Evolutionary conservation across 2,888 invertebrate genomes (phyloP).

Genomic region (Ametastegia equiseti): DNA sequence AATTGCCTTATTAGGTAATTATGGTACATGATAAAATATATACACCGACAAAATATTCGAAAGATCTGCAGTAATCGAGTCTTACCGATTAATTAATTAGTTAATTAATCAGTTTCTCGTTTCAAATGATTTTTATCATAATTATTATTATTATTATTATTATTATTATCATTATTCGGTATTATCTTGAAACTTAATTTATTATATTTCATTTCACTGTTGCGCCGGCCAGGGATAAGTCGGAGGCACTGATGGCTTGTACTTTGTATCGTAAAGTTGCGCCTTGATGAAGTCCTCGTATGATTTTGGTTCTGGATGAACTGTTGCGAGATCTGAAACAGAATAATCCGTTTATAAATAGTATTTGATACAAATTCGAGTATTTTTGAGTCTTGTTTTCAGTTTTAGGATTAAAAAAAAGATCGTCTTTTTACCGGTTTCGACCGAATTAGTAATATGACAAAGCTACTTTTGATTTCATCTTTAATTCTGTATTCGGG

Average conservation of each 20-base stretch:
- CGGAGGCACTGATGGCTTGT: conserved; percentile 83
- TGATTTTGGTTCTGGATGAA: conserved; percentile 87
- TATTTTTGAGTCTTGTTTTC: too few species aligned
- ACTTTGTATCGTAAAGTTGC: conserved; percentile 88
- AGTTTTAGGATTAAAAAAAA: too few species aligned
- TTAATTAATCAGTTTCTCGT: conserved; percentile 13
- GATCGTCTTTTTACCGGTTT: too few species aligned
- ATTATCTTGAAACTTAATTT: not conserved
- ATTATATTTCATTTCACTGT: conserved; percentile 21
- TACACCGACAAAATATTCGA: conserved; percentile 9
- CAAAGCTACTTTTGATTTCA: too few species aligned
- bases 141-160: not conserved
- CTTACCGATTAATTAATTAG: too few species aligned
- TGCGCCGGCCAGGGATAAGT: conserved; percentile 79
- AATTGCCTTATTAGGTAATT: too few species aligned
- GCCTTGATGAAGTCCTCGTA: conserved; percentile 86
- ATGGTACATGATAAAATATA: not conserved
- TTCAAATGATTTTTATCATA: not conserved
- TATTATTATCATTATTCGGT: not conserved
- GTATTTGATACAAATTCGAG: too few species aligned
- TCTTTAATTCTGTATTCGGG: too few species aligned
- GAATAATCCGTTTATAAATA: too few species aligned
- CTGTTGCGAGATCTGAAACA: conserved; percentile 85
- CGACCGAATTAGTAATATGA: too few species aligned
- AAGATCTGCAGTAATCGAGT: not conserved